Conservation (phyloP, 2,888 invertebrate genomes). For the Hydrotaea cyrtoneurina region DNA sequence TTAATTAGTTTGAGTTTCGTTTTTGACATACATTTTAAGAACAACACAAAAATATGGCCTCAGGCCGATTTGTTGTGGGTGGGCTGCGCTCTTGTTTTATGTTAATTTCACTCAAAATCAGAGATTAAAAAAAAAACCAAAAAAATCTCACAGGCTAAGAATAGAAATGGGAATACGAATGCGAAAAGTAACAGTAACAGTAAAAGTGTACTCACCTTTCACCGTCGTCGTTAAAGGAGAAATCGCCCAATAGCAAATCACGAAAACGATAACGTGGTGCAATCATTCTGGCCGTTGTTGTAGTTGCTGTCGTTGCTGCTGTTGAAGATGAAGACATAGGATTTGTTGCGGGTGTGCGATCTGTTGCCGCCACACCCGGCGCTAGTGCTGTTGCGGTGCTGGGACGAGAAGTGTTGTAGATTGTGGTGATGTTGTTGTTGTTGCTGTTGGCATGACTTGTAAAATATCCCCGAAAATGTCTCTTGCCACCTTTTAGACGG, state of each 20-base stretch:
- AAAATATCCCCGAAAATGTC: slow-evolving; percentile 51
- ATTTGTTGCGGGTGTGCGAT: slow-evolving; percentile 13
- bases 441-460: slow-evolving; percentile 38
- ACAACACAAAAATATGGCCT: background rate
- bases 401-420: slow-evolving; percentile 43
- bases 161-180: background rate
- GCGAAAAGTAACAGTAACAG: too few relatives aligned
- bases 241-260: slow-evolving; percentile 89
- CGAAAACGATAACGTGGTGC: slow-evolving; percentile 88
- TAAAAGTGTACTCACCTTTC: slow-evolving; percentile 87
- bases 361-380: too few relatives aligned
- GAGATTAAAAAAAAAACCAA: background rate
- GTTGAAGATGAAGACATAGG: background rate
- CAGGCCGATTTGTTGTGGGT: background rate
- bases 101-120: background rate
- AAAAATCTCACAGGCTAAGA: background rate
- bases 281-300: slow-evolving; percentile 76
- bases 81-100: background rate
- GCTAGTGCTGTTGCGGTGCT: slow-evolving; percentile 40
- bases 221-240: slow-evolving; percentile 88
- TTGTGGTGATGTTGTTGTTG: slow-evolving; percentile 38
- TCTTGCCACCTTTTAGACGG: slow-evolving; percentile 12
- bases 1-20: background rate
- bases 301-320: slow-evolving; percentile 66
- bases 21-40: background rate